phyloP scores from a whole-genome alignment of 2,797 vertebrate genomes.

The Arctocebus calabarensis region DNA sequence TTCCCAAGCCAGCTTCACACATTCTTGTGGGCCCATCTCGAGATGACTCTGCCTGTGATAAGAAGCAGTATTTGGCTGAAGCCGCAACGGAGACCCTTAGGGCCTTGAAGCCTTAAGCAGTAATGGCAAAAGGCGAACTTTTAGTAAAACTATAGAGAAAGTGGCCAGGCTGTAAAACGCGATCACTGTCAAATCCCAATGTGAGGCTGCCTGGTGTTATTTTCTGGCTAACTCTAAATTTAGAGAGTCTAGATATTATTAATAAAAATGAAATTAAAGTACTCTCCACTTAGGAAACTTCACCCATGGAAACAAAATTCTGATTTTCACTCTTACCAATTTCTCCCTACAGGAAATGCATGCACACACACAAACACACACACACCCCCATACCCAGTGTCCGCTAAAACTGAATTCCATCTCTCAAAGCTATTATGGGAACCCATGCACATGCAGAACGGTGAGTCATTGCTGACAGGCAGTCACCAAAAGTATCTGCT shows the following conservation, averaged over 20 bases:
- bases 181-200: neutral
- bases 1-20: no score
- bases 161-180: neutral
- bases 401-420: neutral
- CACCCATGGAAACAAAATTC: neutral
- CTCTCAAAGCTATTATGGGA: neutral
- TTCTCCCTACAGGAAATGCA: neutral
- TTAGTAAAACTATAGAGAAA: neutral
- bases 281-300: neutral
- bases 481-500: neutral
- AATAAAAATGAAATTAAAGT: neutral
- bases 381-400: neutral
- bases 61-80: neutral
- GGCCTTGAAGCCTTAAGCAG: neutral
- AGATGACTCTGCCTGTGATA: no score
- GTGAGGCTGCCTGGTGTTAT: neutral
- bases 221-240: neutral
- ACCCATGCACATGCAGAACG: neutral
- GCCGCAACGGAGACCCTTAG: no score
- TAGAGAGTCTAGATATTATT: neutral
- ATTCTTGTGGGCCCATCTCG: no score
- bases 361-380: no score
- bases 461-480: neutral
- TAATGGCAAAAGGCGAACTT: neutral
- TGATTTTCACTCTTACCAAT: neutral